Evolutionary conservation across 2,888 invertebrate genomes (phyloP).

Genomic region (Selenia dentaria): DNA sequence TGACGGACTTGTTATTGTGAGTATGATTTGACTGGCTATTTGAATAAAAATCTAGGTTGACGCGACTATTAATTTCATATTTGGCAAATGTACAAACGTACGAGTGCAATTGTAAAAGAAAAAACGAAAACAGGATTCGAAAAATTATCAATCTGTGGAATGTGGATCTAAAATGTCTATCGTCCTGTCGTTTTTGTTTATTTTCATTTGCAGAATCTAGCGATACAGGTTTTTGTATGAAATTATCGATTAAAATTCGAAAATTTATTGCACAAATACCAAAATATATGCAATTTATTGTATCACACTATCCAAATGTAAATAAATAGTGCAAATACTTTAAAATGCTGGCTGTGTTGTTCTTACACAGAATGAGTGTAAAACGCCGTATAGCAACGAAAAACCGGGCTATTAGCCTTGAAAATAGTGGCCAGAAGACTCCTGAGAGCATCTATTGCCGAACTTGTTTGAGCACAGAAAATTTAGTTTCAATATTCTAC

Average conservation of each 20-base stretch:
- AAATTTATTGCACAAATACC: not conserved
- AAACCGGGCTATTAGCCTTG: conserved; percentile 17
- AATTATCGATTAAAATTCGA: not conserved
- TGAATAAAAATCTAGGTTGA: too few species aligned
- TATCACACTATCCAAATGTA: not conserved
- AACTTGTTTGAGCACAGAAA: conserved; percentile 51
- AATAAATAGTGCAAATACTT: not conserved
- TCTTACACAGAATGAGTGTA: conserved; percentile 44
- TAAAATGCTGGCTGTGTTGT: conserved; percentile 51
- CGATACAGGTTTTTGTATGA: not conserved
- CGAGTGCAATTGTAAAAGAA: too few species aligned
- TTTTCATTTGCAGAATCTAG: not conserved
- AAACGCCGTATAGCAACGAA: conserved; percentile 29
- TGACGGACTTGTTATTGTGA: too few species aligned
- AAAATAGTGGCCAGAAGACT: conserved; percentile 17
- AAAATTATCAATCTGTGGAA: too few species aligned
- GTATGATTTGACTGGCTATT: too few species aligned
- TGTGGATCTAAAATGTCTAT: not conserved
- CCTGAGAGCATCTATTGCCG: conserved; percentile 41
- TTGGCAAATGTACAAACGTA: too few species aligned
- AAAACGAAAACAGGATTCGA: too few species aligned
- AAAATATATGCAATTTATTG: not conserved
- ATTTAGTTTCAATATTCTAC: conserved; percentile 46
- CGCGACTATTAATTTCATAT: too few species aligned
- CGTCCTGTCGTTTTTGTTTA: not conserved